These are phyloP conservation scores for Agrochola circellaris DNA, from an alignment of 2,888 invertebrate genomes.

Conservation along the genomic window DNA sequence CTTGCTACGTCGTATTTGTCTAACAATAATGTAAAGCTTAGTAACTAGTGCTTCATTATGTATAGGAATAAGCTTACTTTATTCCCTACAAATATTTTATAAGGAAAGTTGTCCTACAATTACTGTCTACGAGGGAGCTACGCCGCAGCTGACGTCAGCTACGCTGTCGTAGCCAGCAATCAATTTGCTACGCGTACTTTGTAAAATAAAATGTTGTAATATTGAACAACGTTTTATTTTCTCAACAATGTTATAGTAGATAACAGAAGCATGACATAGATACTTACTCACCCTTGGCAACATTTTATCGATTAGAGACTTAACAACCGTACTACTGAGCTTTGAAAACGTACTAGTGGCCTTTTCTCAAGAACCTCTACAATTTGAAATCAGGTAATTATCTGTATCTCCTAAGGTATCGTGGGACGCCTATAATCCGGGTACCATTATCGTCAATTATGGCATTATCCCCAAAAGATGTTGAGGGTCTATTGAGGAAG, in stretches of 20 bases:
- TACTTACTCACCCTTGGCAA: neutral
- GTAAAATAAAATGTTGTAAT: conserved; percentile 24
- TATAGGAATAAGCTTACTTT: neutral
- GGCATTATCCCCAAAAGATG: conserved; percentile 33
- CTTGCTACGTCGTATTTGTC: neutral
- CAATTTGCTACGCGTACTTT: conserved; percentile 40
- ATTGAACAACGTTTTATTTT: conserved; percentile 32
- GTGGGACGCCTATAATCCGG: conserved; percentile 28
- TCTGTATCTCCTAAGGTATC: conserved; percentile 34
- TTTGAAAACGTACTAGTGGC: too few relatives aligned
- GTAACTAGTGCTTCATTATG: neutral
- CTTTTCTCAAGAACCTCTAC: neutral
- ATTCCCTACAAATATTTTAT: neutral
- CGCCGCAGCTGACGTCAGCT: conserved; percentile 35
- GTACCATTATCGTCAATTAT: conserved; percentile 51
- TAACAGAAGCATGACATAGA: neutral
- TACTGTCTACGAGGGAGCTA: conserved; percentile 6
- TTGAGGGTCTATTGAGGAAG: conserved; percentile 38
- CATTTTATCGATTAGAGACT: neutral
- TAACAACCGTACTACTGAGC: neutral
- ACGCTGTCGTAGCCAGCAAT: conserved; percentile 35
- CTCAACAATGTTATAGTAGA: conserved; percentile 17
- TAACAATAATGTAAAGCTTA: neutral
- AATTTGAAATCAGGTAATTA: conserved; percentile 42
- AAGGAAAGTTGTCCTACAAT: conserved; percentile 2